Evolutionary conservation across 1,140 invertebrate species (phyloP), one percentile per base, ranked within the genome.

Genomic region (Zaprionus inermis): DNA sequence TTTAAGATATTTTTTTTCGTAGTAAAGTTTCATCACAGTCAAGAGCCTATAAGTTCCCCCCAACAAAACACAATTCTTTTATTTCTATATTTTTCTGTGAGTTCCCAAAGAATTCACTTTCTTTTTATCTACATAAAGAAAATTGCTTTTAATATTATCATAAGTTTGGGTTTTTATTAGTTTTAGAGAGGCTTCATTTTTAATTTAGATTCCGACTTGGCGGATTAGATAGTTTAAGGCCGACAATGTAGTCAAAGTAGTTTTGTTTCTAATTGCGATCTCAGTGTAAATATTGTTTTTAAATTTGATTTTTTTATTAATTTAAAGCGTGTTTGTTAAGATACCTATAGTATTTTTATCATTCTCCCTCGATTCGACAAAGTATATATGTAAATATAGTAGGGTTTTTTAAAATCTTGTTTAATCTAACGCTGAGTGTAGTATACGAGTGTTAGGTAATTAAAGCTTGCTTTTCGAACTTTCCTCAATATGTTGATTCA

Each of bases 211-310:
- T 44, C 71, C 56, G 2, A 60, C 57, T 56, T 12, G 7, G 30
- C 56, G 16, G 41, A 58, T 77, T 73, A 46, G 4, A 51, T 67
- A 58, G 65, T 78, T 59, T 88, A 88, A 88, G 84, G 84, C 84
- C 83, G 77, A 88, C 78, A 83, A 78, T 88, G 79, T 78, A 88
- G 83, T 89, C 80, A 72, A 84, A 78, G 55, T 78, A 56, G 59
- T 72, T 70, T 32, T 30, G 60, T 24, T 30, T 71, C 32, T 57
- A 36, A 38, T 32, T 38, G 41, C 14, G 38, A 44, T 44, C 52
- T 36, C 51, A 36, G 54, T 55, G 51, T 63, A 61, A 55, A 56
- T 38, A 59, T 52, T 36, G 12, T 14, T n/a, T n/a, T 66, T 55
- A 20, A 24, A 69, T 69, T 68, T 32, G 1, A 16, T 16, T 5